These are phyloP conservation scores for Otocyon megalotis DNA, from an alignment of 2,113 vertebrate genomes.

Conservation along the genomic window DNA sequence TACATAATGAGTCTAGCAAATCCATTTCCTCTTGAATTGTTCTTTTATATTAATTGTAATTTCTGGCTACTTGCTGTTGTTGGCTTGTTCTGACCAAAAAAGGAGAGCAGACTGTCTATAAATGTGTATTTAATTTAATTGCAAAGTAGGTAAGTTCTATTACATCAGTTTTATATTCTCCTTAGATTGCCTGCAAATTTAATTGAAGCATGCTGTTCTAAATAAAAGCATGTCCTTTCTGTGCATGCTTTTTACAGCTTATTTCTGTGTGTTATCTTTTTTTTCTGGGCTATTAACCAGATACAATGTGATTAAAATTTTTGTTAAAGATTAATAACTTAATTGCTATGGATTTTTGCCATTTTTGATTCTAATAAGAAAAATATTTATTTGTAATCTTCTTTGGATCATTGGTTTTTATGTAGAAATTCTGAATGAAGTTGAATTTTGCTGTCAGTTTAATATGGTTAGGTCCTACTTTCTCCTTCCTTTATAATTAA, in stretches of 20 bases:
- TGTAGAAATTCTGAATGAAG: constrained; percentile 37
- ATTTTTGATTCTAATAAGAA: constrained; percentile 54
- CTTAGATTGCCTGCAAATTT: constrained; percentile 79
- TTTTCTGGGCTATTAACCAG: constrained; percentile 75
- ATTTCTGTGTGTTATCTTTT: constrained; percentile 39
- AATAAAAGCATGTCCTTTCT: constrained; percentile 81
- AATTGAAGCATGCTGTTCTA: constrained; percentile 84
- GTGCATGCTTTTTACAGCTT: constrained; percentile 81
- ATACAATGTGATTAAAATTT: constrained; percentile 21
- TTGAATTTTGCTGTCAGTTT: constrained; percentile 42
- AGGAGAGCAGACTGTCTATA: constrained; percentile 49
- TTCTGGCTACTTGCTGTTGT: constrained; percentile 84
- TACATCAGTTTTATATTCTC: constrained; percentile 65
- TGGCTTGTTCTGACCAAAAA: constrained; percentile 80
- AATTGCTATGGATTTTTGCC: constrained; percentile 50
- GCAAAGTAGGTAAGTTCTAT: constrained; percentile 65
- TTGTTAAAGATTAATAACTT: constrained; percentile 56
- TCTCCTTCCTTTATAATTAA: constrained; percentile 42
- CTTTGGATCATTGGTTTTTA: constrained; percentile 54
- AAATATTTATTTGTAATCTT: constrained; percentile 16
- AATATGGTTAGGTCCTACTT: background rate
- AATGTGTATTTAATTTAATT: constrained; percentile 60
- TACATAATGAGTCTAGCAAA: constrained; percentile 75
- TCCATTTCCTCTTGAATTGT: constrained; percentile 73
- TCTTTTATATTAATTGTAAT: constrained; percentile 77